These are phyloP conservation scores for Aethes cnicana DNA, from an alignment of 2,888 invertebrate species.

Conservation along the genomic window DNA sequence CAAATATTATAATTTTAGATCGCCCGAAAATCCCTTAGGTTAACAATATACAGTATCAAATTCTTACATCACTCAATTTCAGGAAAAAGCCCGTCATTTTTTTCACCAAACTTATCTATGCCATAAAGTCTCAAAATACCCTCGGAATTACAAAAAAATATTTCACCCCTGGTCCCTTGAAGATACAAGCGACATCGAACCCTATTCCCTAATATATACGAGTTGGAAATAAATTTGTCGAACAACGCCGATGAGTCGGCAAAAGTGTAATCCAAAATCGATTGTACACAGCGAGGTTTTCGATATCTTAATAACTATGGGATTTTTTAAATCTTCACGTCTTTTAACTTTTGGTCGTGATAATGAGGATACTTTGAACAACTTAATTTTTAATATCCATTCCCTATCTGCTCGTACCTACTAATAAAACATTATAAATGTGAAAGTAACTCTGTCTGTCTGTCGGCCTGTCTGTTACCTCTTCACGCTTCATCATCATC, in stretches of 20 bases:
- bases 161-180: neutral
- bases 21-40: constrained; percentile 20
- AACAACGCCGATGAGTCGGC: neutral
- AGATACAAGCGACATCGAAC: neutral
- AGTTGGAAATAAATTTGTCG: neutral
- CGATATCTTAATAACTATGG: constrained; percentile 28
- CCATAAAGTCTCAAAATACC: constrained; percentile 30
- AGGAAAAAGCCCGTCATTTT: constrained; percentile 28
- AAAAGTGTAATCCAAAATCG: constrained; percentile 27
- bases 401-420: neutral
- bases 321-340: constrained; percentile 13
- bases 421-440: no score
- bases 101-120: constrained; percentile 30
- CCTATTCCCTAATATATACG: neutral
- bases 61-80: constrained; percentile 23
- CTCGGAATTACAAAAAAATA: constrained; percentile 16
- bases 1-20: neutral
- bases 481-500: no score
- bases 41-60: constrained; percentile 18
- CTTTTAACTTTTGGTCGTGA: neutral
- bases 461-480: no score
- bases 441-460: no score
- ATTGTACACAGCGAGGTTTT: constrained; percentile 22
- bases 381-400: neutral
- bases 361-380: no score